Base-by-base conservation (phyloP, 2,113 vertebrate species). In the Nyctereutes procyonoides region DNA sequence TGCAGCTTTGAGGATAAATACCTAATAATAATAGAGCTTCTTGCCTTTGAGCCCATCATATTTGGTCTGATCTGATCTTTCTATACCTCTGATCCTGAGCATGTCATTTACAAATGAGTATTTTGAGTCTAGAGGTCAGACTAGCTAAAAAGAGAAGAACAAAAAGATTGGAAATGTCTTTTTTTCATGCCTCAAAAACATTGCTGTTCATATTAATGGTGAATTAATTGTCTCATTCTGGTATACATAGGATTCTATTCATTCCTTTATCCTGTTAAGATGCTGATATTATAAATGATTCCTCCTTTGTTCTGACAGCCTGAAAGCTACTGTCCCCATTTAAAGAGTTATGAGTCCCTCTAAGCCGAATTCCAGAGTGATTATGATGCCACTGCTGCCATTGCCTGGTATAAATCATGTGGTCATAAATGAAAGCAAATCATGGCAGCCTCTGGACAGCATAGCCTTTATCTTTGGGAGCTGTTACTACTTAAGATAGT, bases 331-430 rank as follows among this genome's bases (percentile, higher is more conserved):
- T 76, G 17, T 84, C 38, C 48, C 26, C 65, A 85, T 93, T 76
- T 71, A 90, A 82, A 97, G 63, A 88, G 77, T 60, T 88, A 35
- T 58, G 60, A 76, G 53, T 74, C 48, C 94, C 86, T 62, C 0
- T 17, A 83, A 96, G 17, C 77, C 79, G 60, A 91, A 89, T 95
- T 93, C 35, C 79, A 86, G 53, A 88, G 51, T 92, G 56, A 89
- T 93, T 85, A 90, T 58, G 38, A 62, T 62, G 48, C 30, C 51
- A 5, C 20, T 79, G 20, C n/a, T 83, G 10, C 53, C 77, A 30
- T 69, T 67, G 43, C 12, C 24, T 3, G 1, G 9, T 71, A 60
- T 88, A 85, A 95, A 63, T 82, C 51, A 65, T 38, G 8, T 8
- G 11, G 32, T 51, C 55, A 77, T 82, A 88, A 94, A 73, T 56